A percentile compares a stretch with the other conserved stretches of the same genome.
Conservation (phyloP, 2,888 invertebrate genomes). For the Chrysolina oricalcia region DNA sequence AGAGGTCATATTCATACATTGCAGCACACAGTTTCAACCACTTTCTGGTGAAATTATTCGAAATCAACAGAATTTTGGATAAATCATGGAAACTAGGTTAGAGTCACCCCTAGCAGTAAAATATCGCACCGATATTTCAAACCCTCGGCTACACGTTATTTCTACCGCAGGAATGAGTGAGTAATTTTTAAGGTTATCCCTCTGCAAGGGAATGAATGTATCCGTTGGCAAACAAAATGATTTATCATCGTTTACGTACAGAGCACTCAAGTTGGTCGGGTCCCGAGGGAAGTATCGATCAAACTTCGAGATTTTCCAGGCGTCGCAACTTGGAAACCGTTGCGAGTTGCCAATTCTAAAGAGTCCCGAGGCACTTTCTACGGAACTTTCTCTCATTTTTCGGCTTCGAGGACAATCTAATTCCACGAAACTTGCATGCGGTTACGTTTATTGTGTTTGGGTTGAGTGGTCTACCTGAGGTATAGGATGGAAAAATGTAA, state of each 20-base stretch:
- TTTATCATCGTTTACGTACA: slow-evolving; percentile 20
- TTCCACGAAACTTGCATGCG: not conserved
- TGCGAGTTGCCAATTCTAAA: slow-evolving; percentile 15
- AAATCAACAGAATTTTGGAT: too few species aligned
- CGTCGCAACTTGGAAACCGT: slow-evolving; percentile 31
- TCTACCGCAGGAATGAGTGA: slow-evolving; percentile 11
- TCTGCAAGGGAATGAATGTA: slow-evolving; percentile 13
- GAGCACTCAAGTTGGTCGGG: slow-evolving; percentile 16
- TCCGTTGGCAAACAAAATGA: slow-evolving; percentile 25
- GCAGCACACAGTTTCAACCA: too few species aligned
- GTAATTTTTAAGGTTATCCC: slow-evolving; percentile 22
- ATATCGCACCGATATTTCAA: not conserved
- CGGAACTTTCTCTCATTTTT: not conserved
- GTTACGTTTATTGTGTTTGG: slow-evolving; percentile 1
- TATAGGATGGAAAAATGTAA: not conserved
- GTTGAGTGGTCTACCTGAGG: not conserved
- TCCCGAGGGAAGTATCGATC: slow-evolving; percentile 39
- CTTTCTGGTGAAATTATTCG: too few species aligned
- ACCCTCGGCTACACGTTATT: not conserved
- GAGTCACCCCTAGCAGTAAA: not conserved
- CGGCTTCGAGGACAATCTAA: not conserved
- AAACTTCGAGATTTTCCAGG: slow-evolving; percentile 24
- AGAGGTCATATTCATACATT: too few species aligned
- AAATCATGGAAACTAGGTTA: too few species aligned
- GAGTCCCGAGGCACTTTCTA: not conserved